phyloP scores from a whole-genome alignment of 1,140 invertebrate genomes.

The Ostrea denselamellosa region DNA sequence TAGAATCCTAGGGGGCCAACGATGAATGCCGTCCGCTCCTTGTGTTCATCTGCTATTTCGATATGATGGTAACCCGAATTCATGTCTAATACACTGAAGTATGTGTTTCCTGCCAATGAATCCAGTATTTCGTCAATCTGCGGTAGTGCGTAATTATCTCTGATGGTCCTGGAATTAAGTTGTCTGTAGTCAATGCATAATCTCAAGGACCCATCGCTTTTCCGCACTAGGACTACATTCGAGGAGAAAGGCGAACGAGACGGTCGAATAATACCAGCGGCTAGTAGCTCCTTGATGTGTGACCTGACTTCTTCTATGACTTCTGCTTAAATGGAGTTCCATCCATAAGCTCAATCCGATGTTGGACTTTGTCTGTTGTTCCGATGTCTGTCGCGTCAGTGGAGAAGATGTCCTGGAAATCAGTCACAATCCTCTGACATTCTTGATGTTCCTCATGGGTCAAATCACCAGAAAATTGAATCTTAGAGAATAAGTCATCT shows the following conservation, averaged over 20 bases:
- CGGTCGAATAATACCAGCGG: slow-evolving; percentile 16
- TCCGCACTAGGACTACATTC: slow-evolving; percentile 49
- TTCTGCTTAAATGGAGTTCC: slow-evolving; percentile 47
- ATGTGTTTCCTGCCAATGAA: slow-evolving; percentile 69
- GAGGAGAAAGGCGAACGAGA: slow-evolving; percentile 42
- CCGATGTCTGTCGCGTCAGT: slow-evolving; percentile 47
- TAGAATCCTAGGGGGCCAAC: too few relatives aligned
- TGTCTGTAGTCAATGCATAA: slow-evolving; percentile 78
- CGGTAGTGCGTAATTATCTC: slow-evolving; percentile 80
- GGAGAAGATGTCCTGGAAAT: slow-evolving; percentile 46
- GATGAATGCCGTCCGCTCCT: too few relatives aligned
- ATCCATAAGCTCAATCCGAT: slow-evolving; percentile 48
- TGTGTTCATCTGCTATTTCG: too few relatives aligned
- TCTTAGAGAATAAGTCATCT: background rate
- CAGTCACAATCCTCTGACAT: background rate
- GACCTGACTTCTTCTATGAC: slow-evolving; percentile 44
- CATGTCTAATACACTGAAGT: slow-evolving; percentile 79
- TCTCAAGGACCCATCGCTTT: slow-evolving; percentile 62
- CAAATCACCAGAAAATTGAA: background rate
- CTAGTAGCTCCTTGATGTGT: slow-evolving; percentile 45
- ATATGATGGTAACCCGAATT: slow-evolving; percentile 66
- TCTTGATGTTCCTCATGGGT: background rate
- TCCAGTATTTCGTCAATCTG: slow-evolving; percentile 78
- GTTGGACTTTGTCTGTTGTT: slow-evolving; percentile 29
- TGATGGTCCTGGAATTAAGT: slow-evolving; percentile 77